Conservation (phyloP, 2,888 invertebrate genomes). For the Orthosia gothica region DNA sequence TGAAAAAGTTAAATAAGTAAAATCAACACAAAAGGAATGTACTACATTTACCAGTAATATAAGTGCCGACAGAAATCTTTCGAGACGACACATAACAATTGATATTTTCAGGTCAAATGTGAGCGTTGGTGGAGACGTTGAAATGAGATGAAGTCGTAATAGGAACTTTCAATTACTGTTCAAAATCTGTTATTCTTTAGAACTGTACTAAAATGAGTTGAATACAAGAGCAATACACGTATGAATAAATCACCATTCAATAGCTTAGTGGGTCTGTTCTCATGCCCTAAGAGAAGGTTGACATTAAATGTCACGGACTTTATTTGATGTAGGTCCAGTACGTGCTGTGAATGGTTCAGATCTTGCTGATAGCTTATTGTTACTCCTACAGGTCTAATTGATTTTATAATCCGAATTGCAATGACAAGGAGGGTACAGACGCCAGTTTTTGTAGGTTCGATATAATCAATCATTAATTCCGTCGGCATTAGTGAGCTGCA, state of each 20-base stretch:
- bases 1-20: slow-evolving; percentile 59
- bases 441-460: slow-evolving; percentile 19
- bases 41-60: neutral
- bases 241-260: slow-evolving; percentile 47
- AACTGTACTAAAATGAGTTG: slow-evolving; percentile 19
- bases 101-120: slow-evolving; percentile 43
- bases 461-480: slow-evolving; percentile 26
- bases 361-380: slow-evolving; percentile 52
- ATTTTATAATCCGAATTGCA: slow-evolving; percentile 42
- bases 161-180: slow-evolving; percentile 37
- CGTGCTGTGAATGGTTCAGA: slow-evolving; percentile 39
- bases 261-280: slow-evolving; percentile 38
- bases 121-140: slow-evolving; percentile 26
- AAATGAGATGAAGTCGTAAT: slow-evolving; percentile 36
- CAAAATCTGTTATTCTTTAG: slow-evolving; percentile 19
- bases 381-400: slow-evolving; percentile 52
- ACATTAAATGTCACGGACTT: slow-evolving; percentile 62
- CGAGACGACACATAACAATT: slow-evolving; percentile 28
- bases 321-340: slow-evolving; percentile 54
- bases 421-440: slow-evolving; percentile 25
- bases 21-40: slow-evolving; percentile 29
- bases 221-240: slow-evolving; percentile 17
- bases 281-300: slow-evolving; percentile 52
- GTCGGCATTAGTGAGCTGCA: neutral
- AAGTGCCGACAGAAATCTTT: slow-evolving; percentile 25